Evolutionary conservation across 2,888 invertebrate genomes (phyloP).

Genomic region (Sepioteuthis lessoniana): DNA sequence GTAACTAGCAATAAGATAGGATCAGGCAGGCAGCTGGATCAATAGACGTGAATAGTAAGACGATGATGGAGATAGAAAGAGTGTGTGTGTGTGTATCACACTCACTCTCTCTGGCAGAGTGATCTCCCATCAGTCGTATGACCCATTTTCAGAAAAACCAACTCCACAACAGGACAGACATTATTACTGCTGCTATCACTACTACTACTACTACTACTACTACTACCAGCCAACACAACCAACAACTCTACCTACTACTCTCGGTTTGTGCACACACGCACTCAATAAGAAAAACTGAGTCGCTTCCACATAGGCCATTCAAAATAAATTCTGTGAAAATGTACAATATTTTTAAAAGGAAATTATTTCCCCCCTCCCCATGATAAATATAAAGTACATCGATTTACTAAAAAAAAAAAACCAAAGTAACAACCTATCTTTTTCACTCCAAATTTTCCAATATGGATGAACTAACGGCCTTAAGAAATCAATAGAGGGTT

Average conservation of each 20-base stretch:
- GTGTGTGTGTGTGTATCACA: not conserved
- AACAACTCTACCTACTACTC: not conserved
- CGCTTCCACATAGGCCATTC: no score
- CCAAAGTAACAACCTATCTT: not conserved
- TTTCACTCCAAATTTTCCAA: not conserved
- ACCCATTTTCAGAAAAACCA: conserved; percentile 45
- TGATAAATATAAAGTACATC: not conserved
- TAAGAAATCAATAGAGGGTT: not conserved
- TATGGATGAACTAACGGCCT: not conserved
- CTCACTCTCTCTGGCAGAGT: conserved; percentile 35
- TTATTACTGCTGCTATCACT: not conserved
- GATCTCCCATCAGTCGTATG: conserved; percentile 48
- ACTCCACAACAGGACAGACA: conserved; percentile 42
- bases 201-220: not conserved
- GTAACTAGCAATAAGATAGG: not conserved
- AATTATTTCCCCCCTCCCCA: not conserved
- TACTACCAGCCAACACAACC: not conserved
- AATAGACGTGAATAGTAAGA: not conserved
- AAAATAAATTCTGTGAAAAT: no score
- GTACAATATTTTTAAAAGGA: not conserved
- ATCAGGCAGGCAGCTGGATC: conserved; percentile 37
- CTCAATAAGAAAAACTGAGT: not conserved
- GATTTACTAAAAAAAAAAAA: not conserved
- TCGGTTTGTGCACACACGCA: not conserved
- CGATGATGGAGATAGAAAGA: not conserved